Conservation (phyloP, 1,140 invertebrate genomes). For the Drosophila athabasca region DNA sequence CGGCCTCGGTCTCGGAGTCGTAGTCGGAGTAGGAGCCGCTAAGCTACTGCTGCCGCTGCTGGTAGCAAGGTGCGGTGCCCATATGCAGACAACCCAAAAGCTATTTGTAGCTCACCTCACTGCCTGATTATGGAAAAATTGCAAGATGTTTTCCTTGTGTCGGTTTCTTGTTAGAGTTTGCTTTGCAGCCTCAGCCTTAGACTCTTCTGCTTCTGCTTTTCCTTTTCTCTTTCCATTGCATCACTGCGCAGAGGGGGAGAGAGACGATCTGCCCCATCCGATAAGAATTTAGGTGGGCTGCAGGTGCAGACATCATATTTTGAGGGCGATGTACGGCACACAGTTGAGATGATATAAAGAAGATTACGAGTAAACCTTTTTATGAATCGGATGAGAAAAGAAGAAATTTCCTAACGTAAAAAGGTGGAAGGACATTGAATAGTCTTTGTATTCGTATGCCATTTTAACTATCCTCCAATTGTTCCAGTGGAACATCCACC, state of each 20-base stretch:
- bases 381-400: no score
- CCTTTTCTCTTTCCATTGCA: slow-evolving; percentile 59
- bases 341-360: neutral
- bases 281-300: slow-evolving; percentile 36
- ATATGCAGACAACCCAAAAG: slow-evolving; percentile 73
- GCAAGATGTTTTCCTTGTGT: slow-evolving; percentile 73
- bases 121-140: slow-evolving; percentile 79
- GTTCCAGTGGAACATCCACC: no score
- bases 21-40: no score
- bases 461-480: no score
- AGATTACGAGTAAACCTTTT: neutral
- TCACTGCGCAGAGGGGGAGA: slow-evolving; percentile 43
- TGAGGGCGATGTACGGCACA: slow-evolving; percentile 9
- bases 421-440: no score
- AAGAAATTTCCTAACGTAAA: no score
- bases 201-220: neutral
- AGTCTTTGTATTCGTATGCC: no score
- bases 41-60: slow-evolving; percentile 51
- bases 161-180: slow-evolving; percentile 36
- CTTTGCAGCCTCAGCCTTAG: slow-evolving; percentile 12
- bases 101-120: slow-evolving; percentile 72
- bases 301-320: slow-evolving; percentile 28
- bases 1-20: no score
- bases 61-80: slow-evolving; percentile 80
- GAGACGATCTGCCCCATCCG: neutral